Evolutionary conservation across 2,797 vertebrate genomes (phyloP), one percentile per base, ranked within the genome.

Genomic region (Helostoma temminkii): DNA sequence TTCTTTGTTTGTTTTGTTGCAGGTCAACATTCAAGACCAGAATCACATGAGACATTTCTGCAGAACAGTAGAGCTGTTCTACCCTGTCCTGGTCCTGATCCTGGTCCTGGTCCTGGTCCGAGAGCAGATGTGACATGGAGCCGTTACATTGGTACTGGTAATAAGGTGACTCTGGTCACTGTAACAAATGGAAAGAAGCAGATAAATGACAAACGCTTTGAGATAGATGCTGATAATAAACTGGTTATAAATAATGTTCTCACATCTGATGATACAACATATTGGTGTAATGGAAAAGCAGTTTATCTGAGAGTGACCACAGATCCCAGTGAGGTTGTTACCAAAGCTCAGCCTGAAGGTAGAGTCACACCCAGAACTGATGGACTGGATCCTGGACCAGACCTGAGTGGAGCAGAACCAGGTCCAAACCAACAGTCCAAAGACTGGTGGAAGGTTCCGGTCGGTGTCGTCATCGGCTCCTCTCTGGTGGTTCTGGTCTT

Each of bases 121-220:
- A 4, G 0, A 2, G 37, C 46, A 42, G 10, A 62, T 0, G 53
- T 83, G 0, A 21, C 21, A 1, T 88, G 86, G 86, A 64, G 11
- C 4, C 64, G 59, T 10, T 0, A n/a, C n/a, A n/a, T 0, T 5
- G 2, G 0, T 0, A 0, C 7, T 0, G 43, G 71, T 0, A 0
- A 0, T 0, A 0, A 0, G 1, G 14, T 30, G 14, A 7, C 0
- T 12, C 68, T 88, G 0, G 18, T 80, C 41, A 14, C 12, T 0
- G 4, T 70, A 19, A 0, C 0, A 7, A 2, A 66, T 0, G 70
- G 50, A 8, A 0, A 0, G 0, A 24, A 41, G 21, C 0, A 0
- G 1, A 53, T 0, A 4, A 0, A 0, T 0, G 3, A 57, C 10
- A 2, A 1, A 4, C 64, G 41, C 50, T 86, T 9, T 0, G 3